Evolutionary conservation across 2,797 vertebrate genomes (phyloP).

Genomic region (Melanitta fusca): DNA sequence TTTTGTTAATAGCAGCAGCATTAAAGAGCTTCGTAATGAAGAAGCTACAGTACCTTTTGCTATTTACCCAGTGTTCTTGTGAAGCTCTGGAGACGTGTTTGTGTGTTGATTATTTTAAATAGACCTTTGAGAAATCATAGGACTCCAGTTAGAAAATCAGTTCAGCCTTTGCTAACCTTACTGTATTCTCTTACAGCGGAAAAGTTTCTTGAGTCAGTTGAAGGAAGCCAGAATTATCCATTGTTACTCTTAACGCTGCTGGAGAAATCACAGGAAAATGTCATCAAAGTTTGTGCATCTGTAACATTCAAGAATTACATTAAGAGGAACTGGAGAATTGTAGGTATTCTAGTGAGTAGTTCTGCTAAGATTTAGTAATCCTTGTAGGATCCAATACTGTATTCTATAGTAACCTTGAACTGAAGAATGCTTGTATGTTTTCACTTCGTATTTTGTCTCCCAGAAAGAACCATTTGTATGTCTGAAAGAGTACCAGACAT

Average conservation of each 20-base stretch:
- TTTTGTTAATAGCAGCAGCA: not conserved
- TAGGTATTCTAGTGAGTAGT: slow-evolving; percentile 82
- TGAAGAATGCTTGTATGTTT: not conserved
- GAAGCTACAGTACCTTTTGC: not conserved
- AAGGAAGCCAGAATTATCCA: slow-evolving; percentile 95
- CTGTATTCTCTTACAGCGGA: slow-evolving; percentile 86
- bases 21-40: not conserved
- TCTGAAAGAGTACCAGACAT: not conserved
- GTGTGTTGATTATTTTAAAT: not conserved
- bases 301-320: slow-evolving; percentile 99
- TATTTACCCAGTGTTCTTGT: not conserved
- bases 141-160: not conserved
- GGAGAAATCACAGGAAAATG: slow-evolving; percentile 96
- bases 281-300: slow-evolving; percentile 96
- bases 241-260: slow-evolving; percentile 91
- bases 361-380: not conserved
- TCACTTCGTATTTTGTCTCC: not conserved
- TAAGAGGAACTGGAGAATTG: slow-evolving; percentile 99
- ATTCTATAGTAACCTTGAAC: not conserved
- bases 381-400: not conserved
- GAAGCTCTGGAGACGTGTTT: not conserved
- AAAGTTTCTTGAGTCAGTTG: slow-evolving; percentile 97
- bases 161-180: not conserved
- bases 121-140: rapidly evolving
- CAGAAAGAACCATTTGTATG: not conserved